Base-by-base conservation (phyloP, 2,113 vertebrate genomes). In the Hyaena hyaena region DNA sequence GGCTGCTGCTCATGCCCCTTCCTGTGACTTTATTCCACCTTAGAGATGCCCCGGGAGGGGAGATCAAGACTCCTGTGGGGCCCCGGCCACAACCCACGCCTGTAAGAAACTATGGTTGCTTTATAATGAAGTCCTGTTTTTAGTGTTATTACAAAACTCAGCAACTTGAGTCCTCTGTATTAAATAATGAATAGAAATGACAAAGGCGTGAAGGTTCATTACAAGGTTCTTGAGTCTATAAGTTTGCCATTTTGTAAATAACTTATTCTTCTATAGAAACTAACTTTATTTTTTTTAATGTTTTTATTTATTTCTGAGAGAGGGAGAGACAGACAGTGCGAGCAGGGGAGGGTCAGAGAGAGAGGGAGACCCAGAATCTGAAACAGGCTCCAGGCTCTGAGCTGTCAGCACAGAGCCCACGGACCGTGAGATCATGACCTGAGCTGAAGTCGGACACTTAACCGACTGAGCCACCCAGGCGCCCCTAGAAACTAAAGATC, bases 1-100 rank as follows among this genome's bases (percentile, higher is more conserved):
- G 10, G 24, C 39, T 12, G 43, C 55, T 33, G 35, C 23, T 1
- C 11, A 16, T 35, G 4, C 45, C 61, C 68, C n/a, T 31, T 45
- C 33, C 69, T 1, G 1, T 7, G 1, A 33, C 69, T 50, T 21
- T 2, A 4, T 0, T n/a, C 61, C 7, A 2, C 65, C 28, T 1
- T 4, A 4, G 48, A 61, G 81, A 53, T 7, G 3, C 24, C 61
- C 2, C 19, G 53, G 10, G 48, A 11, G 10, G 48, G 48, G 48
- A 19, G 55, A 21, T 35, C 2, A 17, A 6, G 73, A 31, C 4
- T 6, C 35, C 50, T 4, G 1, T 24, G 33, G 85, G 53, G 26
- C 35, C 76, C 10, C 4, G 26, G 50, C 63, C 2, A 0, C 31
- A 7, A 5, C 17, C 26, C 50, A 8, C 1, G 48, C 50, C 61